Conservation (phyloP, 2,888 invertebrate species). For the Aleiodes testaceus region DNA sequence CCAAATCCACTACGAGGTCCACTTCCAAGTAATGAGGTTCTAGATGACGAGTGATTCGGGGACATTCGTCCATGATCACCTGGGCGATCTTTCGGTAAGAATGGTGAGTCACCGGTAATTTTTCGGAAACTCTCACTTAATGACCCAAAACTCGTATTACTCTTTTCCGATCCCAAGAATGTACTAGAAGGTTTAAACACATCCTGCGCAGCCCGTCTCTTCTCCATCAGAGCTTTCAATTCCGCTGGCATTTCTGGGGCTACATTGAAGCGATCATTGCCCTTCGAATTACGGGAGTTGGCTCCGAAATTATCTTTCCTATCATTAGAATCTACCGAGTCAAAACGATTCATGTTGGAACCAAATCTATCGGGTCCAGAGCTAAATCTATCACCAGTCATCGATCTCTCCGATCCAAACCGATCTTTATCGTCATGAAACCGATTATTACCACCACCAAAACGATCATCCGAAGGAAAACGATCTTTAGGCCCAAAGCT, state of each 20-base stretch:
- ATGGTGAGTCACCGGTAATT: conserved; percentile 64
- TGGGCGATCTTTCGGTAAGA: conserved; percentile 48
- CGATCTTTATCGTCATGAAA: conserved; percentile 48
- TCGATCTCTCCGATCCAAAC: conserved; percentile 49
- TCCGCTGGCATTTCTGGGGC: conserved; percentile 63
- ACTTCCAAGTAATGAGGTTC: conserved; percentile 14
- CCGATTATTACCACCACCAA: conserved; percentile 44
- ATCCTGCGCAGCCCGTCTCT: conserved; percentile 65
- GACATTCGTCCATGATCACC: conserved; percentile 38
- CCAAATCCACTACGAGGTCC: conserved; percentile 42
- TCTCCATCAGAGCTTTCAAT: conserved; percentile 69
- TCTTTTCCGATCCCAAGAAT: conserved; percentile 60
- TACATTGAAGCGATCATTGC: conserved; percentile 56
- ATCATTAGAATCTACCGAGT: conserved; percentile 51
- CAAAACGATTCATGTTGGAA: conserved; percentile 50
- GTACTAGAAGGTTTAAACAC: conserved; percentile 66
- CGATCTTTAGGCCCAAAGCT: conserved; percentile 24
- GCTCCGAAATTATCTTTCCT: conserved; percentile 55
- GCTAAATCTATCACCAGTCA: conserved; percentile 41
- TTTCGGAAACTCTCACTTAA: conserved; percentile 68
- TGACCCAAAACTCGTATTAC: conserved; percentile 58
- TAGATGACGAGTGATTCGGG: conserved; percentile 18
- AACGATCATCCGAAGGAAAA: conserved; percentile 45
- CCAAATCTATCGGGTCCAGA: conserved; percentile 46
- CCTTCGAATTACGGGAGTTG: conserved; percentile 52